Conservation (phyloP, 2,113 vertebrate species). For the Egretta garzetta region DNA sequence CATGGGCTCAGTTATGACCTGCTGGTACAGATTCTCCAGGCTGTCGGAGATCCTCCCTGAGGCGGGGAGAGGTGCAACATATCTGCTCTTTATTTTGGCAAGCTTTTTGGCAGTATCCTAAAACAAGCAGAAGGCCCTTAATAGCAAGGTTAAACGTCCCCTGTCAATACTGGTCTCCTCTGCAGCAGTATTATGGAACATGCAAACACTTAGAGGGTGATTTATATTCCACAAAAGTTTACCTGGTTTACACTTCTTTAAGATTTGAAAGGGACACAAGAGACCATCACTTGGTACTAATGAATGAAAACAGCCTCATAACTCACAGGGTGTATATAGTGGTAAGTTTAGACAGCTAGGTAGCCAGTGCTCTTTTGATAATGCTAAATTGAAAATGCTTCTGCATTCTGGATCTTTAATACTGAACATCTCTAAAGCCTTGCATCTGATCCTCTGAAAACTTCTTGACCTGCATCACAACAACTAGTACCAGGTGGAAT, state of each 20-base stretch:
- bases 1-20: background rate
- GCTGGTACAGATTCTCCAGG: background rate
- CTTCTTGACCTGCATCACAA: background rate
- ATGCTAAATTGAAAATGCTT: background rate
- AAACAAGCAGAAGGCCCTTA: background rate
- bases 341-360: background rate
- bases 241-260: background rate
- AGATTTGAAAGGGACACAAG: background rate
- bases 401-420: background rate
- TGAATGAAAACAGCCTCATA: background rate
- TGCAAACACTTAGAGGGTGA: background rate
- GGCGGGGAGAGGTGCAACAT: background rate
- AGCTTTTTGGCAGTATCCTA: background rate
- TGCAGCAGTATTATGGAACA: background rate
- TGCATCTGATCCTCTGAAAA: background rate
- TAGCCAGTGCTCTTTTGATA: background rate
- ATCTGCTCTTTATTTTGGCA: constrained; percentile 21
- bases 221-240: background rate
- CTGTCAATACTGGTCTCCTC: background rate
- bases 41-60: background rate
- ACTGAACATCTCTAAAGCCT: background rate
- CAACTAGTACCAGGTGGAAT: background rate
- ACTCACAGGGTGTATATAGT: background rate
- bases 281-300: background rate
- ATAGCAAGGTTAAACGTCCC: background rate